A percentile compares a stretch with the other conserved stretches of the same genome.
Evolutionary conservation across 2,113 vertebrate genomes (phyloP).

Genomic region (Talpa occidentalis): DNA sequence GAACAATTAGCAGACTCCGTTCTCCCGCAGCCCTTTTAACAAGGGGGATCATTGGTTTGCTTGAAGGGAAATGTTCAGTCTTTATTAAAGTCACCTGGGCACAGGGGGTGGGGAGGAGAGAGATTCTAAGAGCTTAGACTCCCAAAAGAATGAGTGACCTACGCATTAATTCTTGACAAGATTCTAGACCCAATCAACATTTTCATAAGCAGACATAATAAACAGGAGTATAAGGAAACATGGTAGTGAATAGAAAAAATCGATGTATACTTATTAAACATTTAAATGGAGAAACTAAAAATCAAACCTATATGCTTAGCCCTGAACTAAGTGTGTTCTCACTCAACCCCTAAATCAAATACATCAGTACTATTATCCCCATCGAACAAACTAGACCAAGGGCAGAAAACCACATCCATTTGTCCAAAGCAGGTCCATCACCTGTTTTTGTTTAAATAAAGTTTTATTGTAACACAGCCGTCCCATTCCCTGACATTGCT

Average conservation of each 20-base stretch:
- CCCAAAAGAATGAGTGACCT: neutral
- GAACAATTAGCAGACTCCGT: neutral
- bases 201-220: neutral
- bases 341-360: neutral
- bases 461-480: neutral
- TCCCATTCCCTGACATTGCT: fast-evolving
- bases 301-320: neutral
- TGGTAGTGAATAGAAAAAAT: neutral
- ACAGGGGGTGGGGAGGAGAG: fast-evolving
- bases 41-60: constrained; percentile 13
- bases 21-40: neutral
- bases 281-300: neutral
- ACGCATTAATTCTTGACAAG: neutral
- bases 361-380: neutral
- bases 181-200: neutral
- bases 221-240: neutral
- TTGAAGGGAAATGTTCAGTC: neutral
- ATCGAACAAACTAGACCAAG: neutral
- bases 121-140: neutral
- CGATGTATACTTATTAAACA: neutral
- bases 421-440: neutral
- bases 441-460: constrained; percentile 48
- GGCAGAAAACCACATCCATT: neutral
- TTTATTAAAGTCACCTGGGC: neutral
- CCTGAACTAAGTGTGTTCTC: neutral